Evolutionary conservation across 2,113 vertebrate genomes (phyloP).

Genomic region (Triplophysa siluroides): DNA sequence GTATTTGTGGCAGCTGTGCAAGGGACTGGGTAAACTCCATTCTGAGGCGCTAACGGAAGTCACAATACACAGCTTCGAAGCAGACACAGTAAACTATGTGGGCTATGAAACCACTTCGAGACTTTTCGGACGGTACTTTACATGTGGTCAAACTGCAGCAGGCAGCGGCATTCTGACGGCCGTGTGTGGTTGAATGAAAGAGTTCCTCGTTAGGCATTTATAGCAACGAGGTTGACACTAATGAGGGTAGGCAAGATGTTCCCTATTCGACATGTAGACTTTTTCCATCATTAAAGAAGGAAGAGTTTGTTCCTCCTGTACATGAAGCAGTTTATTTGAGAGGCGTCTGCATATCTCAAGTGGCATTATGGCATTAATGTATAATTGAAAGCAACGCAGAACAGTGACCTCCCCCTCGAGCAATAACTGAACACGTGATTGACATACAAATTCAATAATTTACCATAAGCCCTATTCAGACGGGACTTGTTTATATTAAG

Average conservation of each 20-base stretch:
- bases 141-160: slow-evolving; percentile 28
- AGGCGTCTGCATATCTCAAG: slow-evolving; percentile 23
- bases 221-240: slow-evolving; percentile 24
- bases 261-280: neutral
- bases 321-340: slow-evolving; percentile 23
- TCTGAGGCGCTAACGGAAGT: no score
- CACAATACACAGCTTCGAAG: no score
- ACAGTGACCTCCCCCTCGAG: neutral
- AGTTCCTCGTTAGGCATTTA: slow-evolving; percentile 26
- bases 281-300: slow-evolving; percentile 34
- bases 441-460: neutral
- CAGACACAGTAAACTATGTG: slow-evolving; percentile 7
- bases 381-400: slow-evolving; percentile 4
- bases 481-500: no score
- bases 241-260: slow-evolving; percentile 19
- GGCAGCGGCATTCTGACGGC: neutral
- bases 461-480: no score
- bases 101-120: neutral
- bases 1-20: no score
- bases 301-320: slow-evolving; percentile 7
- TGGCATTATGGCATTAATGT: slow-evolving; percentile 19
- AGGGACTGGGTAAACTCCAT: no score
- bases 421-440: neutral
- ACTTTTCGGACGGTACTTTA: slow-evolving; percentile 2
- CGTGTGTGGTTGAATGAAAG: slow-evolving; percentile 15